Conservation (phyloP, 2,113 vertebrate species). For the Amphilophus citrinellus region DNA sequence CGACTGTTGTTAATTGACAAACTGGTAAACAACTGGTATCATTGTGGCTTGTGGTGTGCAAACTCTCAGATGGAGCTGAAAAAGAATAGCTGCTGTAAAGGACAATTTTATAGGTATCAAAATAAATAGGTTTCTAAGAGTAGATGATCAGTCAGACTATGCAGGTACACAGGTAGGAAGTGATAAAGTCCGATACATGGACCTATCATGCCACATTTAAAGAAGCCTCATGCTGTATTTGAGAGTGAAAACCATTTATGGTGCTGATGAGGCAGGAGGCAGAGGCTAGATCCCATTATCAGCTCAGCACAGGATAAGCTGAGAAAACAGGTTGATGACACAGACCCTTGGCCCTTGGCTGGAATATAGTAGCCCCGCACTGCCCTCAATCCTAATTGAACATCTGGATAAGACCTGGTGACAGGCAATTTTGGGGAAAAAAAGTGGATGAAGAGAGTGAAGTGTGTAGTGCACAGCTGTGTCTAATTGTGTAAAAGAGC, state of each 20-base stretch:
- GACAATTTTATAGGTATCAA: background rate
- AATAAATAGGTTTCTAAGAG: background rate
- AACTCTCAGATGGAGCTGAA: background rate
- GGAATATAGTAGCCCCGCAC: background rate
- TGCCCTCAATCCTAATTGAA: constrained; percentile 59
- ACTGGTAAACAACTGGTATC: background rate
- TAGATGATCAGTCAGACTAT: background rate
- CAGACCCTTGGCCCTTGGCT: constrained; percentile 45
- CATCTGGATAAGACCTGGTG: constrained; percentile 42
- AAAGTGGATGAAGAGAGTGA: background rate
- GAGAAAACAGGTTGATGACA: constrained; percentile 49
- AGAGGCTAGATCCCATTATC: constrained; percentile 70
- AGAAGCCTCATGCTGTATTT: background rate
- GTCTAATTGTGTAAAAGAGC: background rate
- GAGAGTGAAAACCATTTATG: constrained; percentile 26
- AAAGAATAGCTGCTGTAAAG: background rate
- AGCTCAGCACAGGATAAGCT: constrained; percentile 73
- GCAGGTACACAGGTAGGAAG: background rate
- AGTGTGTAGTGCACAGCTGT: background rate
- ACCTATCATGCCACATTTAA: background rate
- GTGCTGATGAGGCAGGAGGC: constrained; percentile 52
- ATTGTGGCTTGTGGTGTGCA: rapidly evolving
- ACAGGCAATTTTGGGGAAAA: background rate
- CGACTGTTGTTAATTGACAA: background rate
- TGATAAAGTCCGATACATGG: background rate